Percentiles rank a stretch among this genome's conserved stretches.
phyloP scores from a whole-genome alignment of 2,797 vertebrate species.

The Fistularia commersonii region DNA sequence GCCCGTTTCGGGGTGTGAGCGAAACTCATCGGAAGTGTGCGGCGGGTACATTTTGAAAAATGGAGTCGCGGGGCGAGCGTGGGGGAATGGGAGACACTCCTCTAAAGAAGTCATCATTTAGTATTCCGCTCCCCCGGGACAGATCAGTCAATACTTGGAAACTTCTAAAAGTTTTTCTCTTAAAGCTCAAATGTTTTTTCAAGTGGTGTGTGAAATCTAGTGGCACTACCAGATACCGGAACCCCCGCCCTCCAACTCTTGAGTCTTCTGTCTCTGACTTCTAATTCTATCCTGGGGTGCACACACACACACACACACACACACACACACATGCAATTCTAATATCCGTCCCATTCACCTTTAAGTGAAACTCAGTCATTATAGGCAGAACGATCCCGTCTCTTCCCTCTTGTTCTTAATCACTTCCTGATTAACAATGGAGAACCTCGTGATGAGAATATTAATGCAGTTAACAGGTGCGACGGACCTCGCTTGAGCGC shows the following conservation, averaged over 20 bases:
- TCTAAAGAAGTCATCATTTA: conserved; percentile 9
- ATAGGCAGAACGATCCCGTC: conserved; percentile 36
- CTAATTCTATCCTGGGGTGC: too few species aligned
- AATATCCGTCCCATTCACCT: conserved; percentile 10
- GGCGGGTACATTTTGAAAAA: conserved; percentile 17
- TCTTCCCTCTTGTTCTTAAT: conserved; percentile 49
- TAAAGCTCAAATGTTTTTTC: conserved; percentile 13
- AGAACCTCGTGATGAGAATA: conserved; percentile 40
- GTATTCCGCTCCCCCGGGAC: conserved; percentile 28
- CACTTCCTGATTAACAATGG: conserved; percentile 56
- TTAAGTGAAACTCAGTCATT: conserved; percentile 39
- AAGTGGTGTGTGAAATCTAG: conserved; percentile 11
- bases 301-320: too few species aligned
- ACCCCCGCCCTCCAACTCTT: too few species aligned
- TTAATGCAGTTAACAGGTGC: conserved; percentile 28
- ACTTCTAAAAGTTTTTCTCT: conserved; percentile 12
- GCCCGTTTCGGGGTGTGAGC: conserved; percentile 12
- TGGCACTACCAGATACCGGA: conserved; percentile 14
- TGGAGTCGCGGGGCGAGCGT: conserved; percentile 1
- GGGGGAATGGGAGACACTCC: neutral
- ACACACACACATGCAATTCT: too few species aligned
- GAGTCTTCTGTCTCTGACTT: too few species aligned
- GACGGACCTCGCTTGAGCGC: too few species aligned
- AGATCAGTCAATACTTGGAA: conserved; percentile 26
- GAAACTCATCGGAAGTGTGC: conserved; percentile 21